Base-by-base conservation (phyloP, 2,888 invertebrate species). In the Athripsodes cinereus region DNA sequence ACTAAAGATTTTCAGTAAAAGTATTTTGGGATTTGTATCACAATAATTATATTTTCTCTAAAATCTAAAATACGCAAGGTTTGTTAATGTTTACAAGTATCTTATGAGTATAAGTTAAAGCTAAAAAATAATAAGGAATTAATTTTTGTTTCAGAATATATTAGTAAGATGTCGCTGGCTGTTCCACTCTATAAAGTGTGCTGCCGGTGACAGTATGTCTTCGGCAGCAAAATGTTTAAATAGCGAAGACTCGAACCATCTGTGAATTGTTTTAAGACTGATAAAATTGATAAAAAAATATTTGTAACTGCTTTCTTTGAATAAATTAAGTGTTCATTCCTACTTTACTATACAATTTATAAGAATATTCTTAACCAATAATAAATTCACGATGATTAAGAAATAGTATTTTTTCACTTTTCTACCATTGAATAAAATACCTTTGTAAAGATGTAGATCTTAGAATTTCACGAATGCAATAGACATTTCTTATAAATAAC, bases 171-270 rank as follows among this genome's bases (percentile, higher is more conserved):
- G 60, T 51, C 60, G 22, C 54, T 50, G 19, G 22, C 16, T 18
- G 40, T 51, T 34, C 46, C 51, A 35, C 35, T 50, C 18, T 22
- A 47, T n/a, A 22, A 47, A 35, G 44, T 44, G 19, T 44, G 20
- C 44, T 44, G 22, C 53, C 61, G 61, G 61, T 61, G 58, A 61
- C 58, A 57, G 40, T 56, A 50, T 46, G 46, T 49, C 46, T 21
- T 53, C 57, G 50, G 53, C 53, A 35, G 60, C 54, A 52, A 53
- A 46, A n/a, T 40, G 13, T 26, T 26, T n/a, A 10, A n/a, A 40
- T 46, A 60, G 59, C 47, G 34, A 11, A 48, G 48, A 51, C 56
- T 50, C 53, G 53, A 22, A 48, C 20, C 50, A 22, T 34, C 16
- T 20, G 1, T 20, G 54, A 31, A 13, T 2, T 20, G 54, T 19